phyloP scores from a whole-genome alignment of 2,113 vertebrate species.

The Coracopsis vasa region DNA sequence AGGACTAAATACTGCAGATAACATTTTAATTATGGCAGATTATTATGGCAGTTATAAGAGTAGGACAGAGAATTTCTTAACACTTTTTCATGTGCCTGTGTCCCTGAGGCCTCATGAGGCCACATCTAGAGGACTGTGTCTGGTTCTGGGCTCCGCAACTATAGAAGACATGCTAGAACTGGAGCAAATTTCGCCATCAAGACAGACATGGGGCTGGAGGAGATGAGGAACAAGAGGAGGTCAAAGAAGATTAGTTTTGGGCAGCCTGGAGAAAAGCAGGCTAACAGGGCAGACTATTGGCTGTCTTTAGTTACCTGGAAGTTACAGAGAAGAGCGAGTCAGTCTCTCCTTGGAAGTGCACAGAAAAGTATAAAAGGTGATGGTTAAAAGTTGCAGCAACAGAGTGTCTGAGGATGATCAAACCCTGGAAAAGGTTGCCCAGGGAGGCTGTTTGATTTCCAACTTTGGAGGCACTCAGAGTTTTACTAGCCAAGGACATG shows the following conservation, averaged over 20 bases:
- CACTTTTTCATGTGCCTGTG: not conserved
- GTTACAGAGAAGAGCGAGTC: not conserved
- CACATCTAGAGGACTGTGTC: not conserved
- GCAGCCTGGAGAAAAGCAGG: not conserved
- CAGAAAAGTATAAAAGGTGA: not conserved
- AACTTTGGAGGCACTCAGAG: not conserved
- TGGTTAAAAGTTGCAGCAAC: not conserved
- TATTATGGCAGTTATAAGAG: not conserved
- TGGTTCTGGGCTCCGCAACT: not conserved
- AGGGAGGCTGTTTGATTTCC: not conserved
- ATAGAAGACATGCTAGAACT: not conserved
- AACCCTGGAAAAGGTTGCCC: not conserved
- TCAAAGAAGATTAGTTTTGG: not conserved
- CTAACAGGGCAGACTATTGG: not conserved
- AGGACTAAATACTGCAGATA: not conserved
- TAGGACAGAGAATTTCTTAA: not conserved
- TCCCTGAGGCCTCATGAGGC: rapidly evolving
- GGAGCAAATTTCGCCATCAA: not conserved
- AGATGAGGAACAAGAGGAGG: not conserved
- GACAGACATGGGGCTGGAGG: not conserved
- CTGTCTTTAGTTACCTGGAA: not conserved
- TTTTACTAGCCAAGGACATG: not conserved
- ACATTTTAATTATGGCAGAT: not conserved
- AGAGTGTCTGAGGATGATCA: not conserved
- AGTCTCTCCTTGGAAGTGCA: not conserved